Percentiles rank a stretch among this genome's conserved stretches.
phyloP scores from a whole-genome alignment of 1,140 invertebrate genomes.

The Musca domestica region DNA sequence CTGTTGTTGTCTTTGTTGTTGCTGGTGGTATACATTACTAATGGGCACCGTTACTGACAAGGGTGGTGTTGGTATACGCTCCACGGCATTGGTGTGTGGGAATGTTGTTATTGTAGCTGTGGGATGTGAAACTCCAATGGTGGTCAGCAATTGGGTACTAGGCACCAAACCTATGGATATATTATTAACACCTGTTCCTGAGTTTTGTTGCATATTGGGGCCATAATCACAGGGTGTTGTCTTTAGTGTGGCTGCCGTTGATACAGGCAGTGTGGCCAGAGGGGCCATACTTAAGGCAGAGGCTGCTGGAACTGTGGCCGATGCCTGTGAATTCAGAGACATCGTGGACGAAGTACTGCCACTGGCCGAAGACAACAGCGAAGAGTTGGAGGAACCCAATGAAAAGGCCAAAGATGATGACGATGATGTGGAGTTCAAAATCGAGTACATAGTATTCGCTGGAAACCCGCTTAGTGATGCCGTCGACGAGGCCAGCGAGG shows the following conservation, averaged over 20 bases:
- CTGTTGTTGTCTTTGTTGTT: slow-evolving; percentile 25
- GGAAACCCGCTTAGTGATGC: slow-evolving; percentile 24
- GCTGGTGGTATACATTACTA: slow-evolving; percentile 17
- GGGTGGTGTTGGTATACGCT: slow-evolving; percentile 41
- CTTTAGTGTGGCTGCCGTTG: slow-evolving; percentile 45
- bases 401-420: slow-evolving; percentile 25
- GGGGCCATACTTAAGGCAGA: slow-evolving; percentile 45
- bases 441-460: background rate
- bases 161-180: slow-evolving; percentile 34
- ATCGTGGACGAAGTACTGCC: slow-evolving; percentile 38
- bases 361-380: slow-evolving; percentile 36
- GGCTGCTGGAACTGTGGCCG: slow-evolving; percentile 36
- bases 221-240: slow-evolving; percentile 48
- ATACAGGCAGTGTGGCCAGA: slow-evolving; percentile 39
- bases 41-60: slow-evolving; percentile 42
- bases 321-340: slow-evolving; percentile 38
- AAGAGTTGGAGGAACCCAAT: slow-evolving; percentile 42
- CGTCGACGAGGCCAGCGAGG: slow-evolving; percentile 27
- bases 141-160: slow-evolving; percentile 36
- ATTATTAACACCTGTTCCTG: slow-evolving; percentile 25
- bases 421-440: slow-evolving; percentile 7
- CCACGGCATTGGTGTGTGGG: slow-evolving; percentile 25
- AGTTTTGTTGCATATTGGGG: slow-evolving; percentile 10
- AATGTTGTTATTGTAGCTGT: slow-evolving; percentile 30
- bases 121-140: slow-evolving; percentile 27